Evolutionary conservation across 2,888 invertebrate species (phyloP).

Genomic region (Lycophotia porphyrea): DNA sequence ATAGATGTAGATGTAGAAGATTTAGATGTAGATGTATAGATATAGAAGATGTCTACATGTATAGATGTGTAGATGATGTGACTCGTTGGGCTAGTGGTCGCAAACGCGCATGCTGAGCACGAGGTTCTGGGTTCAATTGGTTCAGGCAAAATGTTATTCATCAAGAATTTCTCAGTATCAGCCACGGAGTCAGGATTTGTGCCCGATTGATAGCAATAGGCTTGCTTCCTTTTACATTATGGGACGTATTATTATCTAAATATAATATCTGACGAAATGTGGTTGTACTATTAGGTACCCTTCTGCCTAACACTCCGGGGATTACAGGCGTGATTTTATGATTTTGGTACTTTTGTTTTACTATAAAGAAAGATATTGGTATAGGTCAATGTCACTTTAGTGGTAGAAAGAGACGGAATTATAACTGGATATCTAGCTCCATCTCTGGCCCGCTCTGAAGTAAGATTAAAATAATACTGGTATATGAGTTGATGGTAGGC

Average conservation of each 20-base stretch:
- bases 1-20: too few species aligned
- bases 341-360: background rate
- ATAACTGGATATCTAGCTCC: too few species aligned
- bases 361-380: too few species aligned
- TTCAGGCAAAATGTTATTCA: background rate
- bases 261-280: background rate
- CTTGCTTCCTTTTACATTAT: background rate
- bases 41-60: too few species aligned
- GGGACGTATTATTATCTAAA: background rate
- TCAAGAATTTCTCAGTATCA: too few species aligned
- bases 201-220: too few species aligned
- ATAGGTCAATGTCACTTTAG: too few species aligned
- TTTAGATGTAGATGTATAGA: too few species aligned
- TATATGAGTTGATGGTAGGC: background rate
- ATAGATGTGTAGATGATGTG: too few species aligned
- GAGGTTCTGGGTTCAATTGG: background rate
- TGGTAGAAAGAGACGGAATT: too few species aligned
- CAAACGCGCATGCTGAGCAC: background rate
- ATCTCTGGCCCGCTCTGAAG: background rate
- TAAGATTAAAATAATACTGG: background rate
- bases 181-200: too few species aligned
- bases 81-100: background rate
- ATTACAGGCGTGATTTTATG: background rate
- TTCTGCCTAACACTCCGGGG: background rate
- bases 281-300: background rate